These are phyloP conservation scores for Acrobasis suavella DNA, from an alignment of 2,888 invertebrate genomes.

Conservation along the genomic window DNA sequence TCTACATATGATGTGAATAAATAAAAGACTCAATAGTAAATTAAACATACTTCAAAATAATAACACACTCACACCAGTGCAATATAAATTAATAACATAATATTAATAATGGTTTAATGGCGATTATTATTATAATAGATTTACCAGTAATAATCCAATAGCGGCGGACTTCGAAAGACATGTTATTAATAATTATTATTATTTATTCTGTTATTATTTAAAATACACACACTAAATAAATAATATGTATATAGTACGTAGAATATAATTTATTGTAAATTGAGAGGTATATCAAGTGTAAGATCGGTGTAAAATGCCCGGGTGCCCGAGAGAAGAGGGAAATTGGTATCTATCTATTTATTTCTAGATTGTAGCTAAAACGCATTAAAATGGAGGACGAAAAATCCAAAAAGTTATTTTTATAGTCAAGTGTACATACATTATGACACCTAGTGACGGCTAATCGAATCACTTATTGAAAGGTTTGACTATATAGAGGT, in stretches of 20 bases:
- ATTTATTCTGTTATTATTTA: conserved; percentile 47
- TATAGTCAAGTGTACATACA: too few relatives aligned
- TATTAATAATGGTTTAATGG: conserved; percentile 54
- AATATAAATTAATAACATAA: conserved; percentile 42
- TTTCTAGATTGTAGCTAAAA: too few relatives aligned
- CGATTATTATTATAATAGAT: conserved; percentile 56
- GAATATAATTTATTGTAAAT: neutral
- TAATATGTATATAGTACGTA: neutral
- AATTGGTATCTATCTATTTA: too few relatives aligned
- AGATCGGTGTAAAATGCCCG: too few relatives aligned
- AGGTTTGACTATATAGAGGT: too few relatives aligned
- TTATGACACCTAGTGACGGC: too few relatives aligned
- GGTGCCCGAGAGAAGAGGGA: too few relatives aligned
- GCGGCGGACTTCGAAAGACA: conserved; percentile 86
- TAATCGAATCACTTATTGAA: too few relatives aligned
- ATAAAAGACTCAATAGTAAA: conserved; percentile 19
- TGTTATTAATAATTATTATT: conserved; percentile 58
- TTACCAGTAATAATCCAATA: conserved; percentile 90
- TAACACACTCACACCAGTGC: conserved; percentile 4
- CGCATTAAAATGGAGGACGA: too few relatives aligned
- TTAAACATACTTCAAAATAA: conserved; percentile 11
- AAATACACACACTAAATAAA: conserved; percentile 19
- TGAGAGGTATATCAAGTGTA: too few relatives aligned
- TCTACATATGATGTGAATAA: conserved; percentile 26
- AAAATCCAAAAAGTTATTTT: too few relatives aligned